phyloP scores from a whole-genome alignment of 2,797 vertebrate species.

The Paedocypris micromegethes region DNA sequence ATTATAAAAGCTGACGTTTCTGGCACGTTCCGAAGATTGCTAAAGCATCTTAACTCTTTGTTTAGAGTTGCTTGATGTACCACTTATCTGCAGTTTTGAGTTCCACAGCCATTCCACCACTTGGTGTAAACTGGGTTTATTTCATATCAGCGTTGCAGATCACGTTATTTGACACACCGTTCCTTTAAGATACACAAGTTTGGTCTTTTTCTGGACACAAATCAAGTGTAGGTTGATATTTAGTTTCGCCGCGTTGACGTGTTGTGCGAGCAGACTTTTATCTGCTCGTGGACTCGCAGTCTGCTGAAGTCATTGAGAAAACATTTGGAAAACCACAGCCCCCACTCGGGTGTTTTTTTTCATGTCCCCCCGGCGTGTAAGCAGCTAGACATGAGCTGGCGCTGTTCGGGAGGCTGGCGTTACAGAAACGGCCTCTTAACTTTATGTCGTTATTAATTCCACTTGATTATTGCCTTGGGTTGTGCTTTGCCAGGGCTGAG shows the following conservation, averaged over 20 bases:
- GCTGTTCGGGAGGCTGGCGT: neutral
- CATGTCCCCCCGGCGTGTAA: neutral
- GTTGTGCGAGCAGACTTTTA: constrained; percentile 31
- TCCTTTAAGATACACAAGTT: neutral
- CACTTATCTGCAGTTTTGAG: constrained; percentile 21
- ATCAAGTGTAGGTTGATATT: constrained; percentile 16
- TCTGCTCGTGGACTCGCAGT: constrained; percentile 24
- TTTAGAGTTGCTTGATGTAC: constrained; percentile 9
- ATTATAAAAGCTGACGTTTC: constrained; percentile 14
- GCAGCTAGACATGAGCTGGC: constrained; percentile 1
- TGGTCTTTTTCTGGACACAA: constrained; percentile 18
- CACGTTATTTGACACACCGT: constrained; percentile 1
- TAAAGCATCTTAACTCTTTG: constrained; percentile 7
- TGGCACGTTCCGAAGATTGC: constrained; percentile 6
- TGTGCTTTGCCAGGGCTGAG: too few relatives aligned
- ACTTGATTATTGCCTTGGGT: too few relatives aligned
- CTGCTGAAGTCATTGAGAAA: constrained; percentile 35
- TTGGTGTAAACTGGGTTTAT: constrained; percentile 14
- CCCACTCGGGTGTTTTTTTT: constrained; percentile 11
- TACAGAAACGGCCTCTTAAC: neutral
- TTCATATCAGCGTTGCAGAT: neutral
- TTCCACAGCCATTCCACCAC: constrained; percentile 5
- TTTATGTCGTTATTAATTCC: too few relatives aligned
- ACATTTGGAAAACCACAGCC: constrained; percentile 24
- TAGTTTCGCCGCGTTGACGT: constrained; percentile 25